Percentiles rank a stretch among this genome's conserved stretches.
phyloP scores from a whole-genome alignment of 2,888 invertebrate species.

The Cataglyphis altisquamis region DNA sequence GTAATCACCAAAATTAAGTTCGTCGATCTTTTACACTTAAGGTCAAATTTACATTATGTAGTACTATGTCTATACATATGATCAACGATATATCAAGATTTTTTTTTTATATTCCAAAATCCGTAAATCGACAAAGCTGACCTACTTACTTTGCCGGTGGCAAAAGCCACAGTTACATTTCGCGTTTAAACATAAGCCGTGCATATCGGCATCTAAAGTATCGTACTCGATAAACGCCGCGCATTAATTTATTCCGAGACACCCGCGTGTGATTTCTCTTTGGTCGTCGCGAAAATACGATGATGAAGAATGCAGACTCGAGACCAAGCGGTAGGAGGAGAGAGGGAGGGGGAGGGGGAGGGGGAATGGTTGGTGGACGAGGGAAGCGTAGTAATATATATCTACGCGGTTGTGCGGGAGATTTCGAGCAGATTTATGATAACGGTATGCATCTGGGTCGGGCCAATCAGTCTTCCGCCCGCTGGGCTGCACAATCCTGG shows the following conservation, averaged over 20 bases:
- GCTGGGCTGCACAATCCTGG: constrained; percentile 42
- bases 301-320: constrained; percentile 34
- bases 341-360: neutral
- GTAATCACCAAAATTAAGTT: neutral
- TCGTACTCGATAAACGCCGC: neutral
- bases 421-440: constrained; percentile 61
- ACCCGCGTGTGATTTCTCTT: constrained; percentile 9
- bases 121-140: neutral
- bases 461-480: constrained; percentile 54
- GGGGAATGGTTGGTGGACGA: neutral
- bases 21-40: neutral
- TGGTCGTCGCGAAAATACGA: constrained; percentile 6
- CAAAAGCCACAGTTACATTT: neutral
- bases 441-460: constrained; percentile 61
- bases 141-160: neutral
- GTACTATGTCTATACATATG: neutral
- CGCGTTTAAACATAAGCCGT: neutral
- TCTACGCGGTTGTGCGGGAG: constrained; percentile 40
- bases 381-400: constrained; percentile 22
- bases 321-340: neutral
- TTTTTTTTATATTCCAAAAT: neutral
- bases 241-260: constrained; percentile 4
- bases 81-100: constrained; percentile 9
- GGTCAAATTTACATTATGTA: neutral
- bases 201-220: neutral